A percentile compares a stretch with the other conserved stretches of the same genome.
Conservation (phyloP, 2,888 invertebrate genomes). For the Andrena marginata region DNA sequence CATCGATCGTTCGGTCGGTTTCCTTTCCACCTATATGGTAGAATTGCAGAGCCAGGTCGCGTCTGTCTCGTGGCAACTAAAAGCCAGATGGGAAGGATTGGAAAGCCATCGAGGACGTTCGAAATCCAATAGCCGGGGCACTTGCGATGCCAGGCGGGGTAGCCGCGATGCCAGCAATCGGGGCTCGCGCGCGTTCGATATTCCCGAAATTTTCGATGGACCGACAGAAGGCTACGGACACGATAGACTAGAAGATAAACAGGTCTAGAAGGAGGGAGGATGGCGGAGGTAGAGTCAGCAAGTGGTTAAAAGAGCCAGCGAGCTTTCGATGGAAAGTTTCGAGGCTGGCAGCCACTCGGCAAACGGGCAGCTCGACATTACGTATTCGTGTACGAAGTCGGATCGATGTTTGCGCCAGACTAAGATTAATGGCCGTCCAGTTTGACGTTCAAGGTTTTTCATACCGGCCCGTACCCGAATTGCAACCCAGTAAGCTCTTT, state of each 20-base stretch:
- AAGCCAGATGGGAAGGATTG: neutral
- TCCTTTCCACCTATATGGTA: too few species aligned
- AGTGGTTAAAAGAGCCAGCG: slow-evolving; percentile 45
- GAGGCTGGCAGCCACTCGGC: slow-evolving; percentile 42
- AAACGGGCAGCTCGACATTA: slow-evolving; percentile 45
- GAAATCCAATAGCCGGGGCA: slow-evolving; percentile 27
- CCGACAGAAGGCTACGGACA: neutral
- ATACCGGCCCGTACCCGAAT: slow-evolving; percentile 55
- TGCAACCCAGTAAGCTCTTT: neutral
- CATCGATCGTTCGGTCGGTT: too few species aligned
- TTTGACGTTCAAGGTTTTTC: slow-evolving; percentile 72
- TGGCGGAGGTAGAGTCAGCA: slow-evolving; percentile 27
- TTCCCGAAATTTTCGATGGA: slow-evolving; percentile 3
- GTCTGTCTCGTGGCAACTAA: neutral
- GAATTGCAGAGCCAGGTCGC: too few species aligned
- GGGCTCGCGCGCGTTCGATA: neutral
- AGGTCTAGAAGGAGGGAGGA: neutral
- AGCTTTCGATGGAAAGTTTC: slow-evolving; percentile 44
- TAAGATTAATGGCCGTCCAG: slow-evolving; percentile 76
- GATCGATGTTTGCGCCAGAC: slow-evolving; percentile 74
- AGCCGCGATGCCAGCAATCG: slow-evolving; percentile 9
- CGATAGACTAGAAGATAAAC: neutral
- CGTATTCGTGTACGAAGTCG: slow-evolving; percentile 66
- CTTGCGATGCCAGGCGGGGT: slow-evolving; percentile 6
- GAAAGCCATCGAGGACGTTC: slow-evolving; percentile 12